Conservation (phyloP, 2,113 vertebrate species). For the Dicrurus megarhynchus region DNA sequence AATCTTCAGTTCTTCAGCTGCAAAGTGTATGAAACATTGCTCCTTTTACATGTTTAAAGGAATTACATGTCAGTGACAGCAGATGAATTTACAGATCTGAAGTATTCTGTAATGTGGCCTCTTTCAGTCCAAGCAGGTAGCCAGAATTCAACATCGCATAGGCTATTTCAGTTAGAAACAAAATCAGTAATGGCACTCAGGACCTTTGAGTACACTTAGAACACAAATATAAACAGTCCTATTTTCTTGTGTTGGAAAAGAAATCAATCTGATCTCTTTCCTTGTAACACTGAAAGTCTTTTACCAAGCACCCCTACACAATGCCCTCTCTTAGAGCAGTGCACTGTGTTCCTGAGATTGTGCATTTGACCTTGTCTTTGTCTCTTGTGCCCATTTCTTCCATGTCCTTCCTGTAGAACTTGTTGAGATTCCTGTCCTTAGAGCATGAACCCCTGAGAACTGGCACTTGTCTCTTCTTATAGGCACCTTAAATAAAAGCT, state of each 20-base stretch:
- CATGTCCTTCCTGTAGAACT: not conserved
- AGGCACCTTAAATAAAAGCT: not conserved
- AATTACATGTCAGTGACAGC: not conserved
- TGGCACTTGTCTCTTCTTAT: not conserved
- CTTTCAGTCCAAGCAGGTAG: not conserved
- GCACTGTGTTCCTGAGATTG: not conserved
- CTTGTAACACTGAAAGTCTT: not conserved
- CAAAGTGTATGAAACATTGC: not conserved
- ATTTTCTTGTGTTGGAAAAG: not conserved
- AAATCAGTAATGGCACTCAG: not conserved
- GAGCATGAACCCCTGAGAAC: not conserved
- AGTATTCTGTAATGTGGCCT: not conserved
- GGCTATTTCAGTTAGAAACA: not conserved
- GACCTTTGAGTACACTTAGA: not conserved
- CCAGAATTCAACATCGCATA: not conserved
- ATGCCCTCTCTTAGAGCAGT: not conserved
- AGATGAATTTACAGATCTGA: not conserved
- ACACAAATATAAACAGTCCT: not conserved
- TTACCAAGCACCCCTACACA: not conserved
- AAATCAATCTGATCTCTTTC: not conserved
- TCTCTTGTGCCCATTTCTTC: not conserved
- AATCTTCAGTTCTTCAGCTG: not conserved
- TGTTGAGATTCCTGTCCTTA: not conserved
- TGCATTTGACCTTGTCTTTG: not conserved
- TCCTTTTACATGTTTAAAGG: not conserved